A percentile compares a stretch with the other conserved stretches of the same genome.
Evolutionary conservation across 1,140 invertebrate genomes (phyloP).

Genomic region (Diplogasteroides magnus): DNA sequence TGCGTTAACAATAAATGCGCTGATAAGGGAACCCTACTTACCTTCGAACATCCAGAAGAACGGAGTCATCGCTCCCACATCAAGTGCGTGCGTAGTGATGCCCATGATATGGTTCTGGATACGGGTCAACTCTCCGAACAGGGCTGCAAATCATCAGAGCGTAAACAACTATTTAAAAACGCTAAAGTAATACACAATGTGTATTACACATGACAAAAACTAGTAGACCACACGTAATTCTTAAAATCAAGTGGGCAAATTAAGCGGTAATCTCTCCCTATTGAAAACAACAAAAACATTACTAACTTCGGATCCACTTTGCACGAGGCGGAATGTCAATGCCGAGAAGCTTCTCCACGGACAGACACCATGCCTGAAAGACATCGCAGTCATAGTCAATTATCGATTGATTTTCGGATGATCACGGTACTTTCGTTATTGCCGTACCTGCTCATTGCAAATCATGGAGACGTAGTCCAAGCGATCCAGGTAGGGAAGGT

Average conservation of each 20-base stretch:
- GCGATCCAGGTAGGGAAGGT: slow-evolving; percentile 92
- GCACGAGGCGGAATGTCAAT: slow-evolving; percentile 86
- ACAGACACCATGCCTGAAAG: slow-evolving; percentile 85
- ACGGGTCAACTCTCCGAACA: slow-evolving; percentile 85
- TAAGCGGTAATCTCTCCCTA: too few species aligned
- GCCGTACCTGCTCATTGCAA: slow-evolving; percentile 99
- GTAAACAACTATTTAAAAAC: too few species aligned
- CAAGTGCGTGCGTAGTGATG: slow-evolving; percentile 81
- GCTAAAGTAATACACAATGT: too few species aligned
- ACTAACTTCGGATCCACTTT: slow-evolving; percentile 87
- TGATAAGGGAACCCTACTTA: too few species aligned
- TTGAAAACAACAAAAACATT: neutral
- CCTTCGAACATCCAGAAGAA: slow-evolving; percentile 94
- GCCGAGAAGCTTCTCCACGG: slow-evolving; percentile 89
- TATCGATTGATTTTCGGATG: too few species aligned
- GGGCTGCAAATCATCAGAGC: slow-evolving; percentile 60
- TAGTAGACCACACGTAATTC: too few species aligned
- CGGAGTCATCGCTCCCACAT: slow-evolving; percentile 90
- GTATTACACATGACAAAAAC: too few species aligned
- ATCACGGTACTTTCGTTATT: too few species aligned
- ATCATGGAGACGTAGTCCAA: slow-evolving; percentile 99
- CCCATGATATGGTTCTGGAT: slow-evolving; percentile 91
- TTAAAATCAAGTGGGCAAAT: too few species aligned
- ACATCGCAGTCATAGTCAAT: too few species aligned
- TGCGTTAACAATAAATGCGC: too few species aligned